Evolutionary conservation across 37 sponge, comb jelly and placozoan genomes (phyloP), one percentile per base, ranked within the genome.

Genomic region (Amphimedon queenslandica): DNA sequence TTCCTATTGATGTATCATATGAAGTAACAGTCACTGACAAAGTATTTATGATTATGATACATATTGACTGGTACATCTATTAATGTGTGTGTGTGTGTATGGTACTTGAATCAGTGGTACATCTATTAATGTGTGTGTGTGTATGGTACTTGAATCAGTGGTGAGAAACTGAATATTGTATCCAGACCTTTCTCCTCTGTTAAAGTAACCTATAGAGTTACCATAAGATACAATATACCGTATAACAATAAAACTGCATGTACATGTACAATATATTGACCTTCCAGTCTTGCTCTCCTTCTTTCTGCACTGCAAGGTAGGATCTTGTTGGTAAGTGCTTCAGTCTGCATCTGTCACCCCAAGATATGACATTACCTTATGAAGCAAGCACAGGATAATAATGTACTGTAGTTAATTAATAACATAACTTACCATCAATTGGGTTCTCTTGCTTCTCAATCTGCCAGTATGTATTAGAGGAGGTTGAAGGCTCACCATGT

Each of bases 401-500:
- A n/a, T 47, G 53, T 47, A 13, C 13, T 47, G 67, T 18, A 66
- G 16, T 34, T 10, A 18, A 13, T 37, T 10, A 66, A 6, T 66
- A 28, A 66, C 40, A 66, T 38, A 8, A 34, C 40, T 71, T 57
- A 81, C 91, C 91, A 70, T 70, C 80, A 3, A 43, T 53, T 31
- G 89, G 71, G 30, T 78, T 77, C 33, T 34, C 58, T 58, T 77
- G 81, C 63, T 75, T 73, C 72, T 92, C 93, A 76, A 92, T 84
- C 61, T 78, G 77, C 93, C 93, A 92, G 70, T 88, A 92, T 31
- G 85, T 85, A 28, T 89, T 92, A 60, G 89, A 84, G 66, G 87
- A 86, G 5, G 93, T 81, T 10, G 93, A 84, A 6, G 93, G 93
- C 24, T 35, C 60, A 36, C 78, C 78, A 34, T 82, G 79, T 2